These are phyloP conservation scores for Lepus townsendii DNA, from an alignment of 2,797 vertebrate genomes.

Conservation along the genomic window DNA sequence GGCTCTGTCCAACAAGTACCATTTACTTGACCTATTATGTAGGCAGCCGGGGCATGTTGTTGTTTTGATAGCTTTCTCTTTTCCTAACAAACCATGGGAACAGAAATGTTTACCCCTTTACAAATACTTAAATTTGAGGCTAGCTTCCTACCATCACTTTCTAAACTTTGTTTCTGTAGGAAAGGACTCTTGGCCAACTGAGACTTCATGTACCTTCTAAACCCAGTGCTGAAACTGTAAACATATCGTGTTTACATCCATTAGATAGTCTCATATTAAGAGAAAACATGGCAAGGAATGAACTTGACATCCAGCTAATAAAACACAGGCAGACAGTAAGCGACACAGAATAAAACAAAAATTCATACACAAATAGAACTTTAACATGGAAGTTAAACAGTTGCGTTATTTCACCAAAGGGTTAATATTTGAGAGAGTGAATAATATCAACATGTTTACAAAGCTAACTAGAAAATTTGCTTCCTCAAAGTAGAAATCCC, in stretches of 20 bases:
- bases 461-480: conserved; percentile 52
- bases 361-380: conserved; percentile 31
- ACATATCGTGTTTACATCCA: not conserved
- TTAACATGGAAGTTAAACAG: conserved; percentile 51
- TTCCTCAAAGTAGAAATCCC: conserved; percentile 53
- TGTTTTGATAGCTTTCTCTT: conserved; percentile 81
- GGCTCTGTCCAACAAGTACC: conserved; percentile 83
- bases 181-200: conserved; percentile 63
- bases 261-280: not conserved
- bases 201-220: conserved; percentile 81
- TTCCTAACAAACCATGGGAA: conserved; percentile 52
- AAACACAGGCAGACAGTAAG: conserved; percentile 19
- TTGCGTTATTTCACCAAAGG: conserved; percentile 59
- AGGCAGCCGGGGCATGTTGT: conserved; percentile 60
- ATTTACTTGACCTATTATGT: conserved; percentile 85
- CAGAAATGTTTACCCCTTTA: conserved; percentile 60
- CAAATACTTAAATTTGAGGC: conserved; percentile 55
- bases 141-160: conserved; percentile 71
- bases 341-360: conserved; percentile 30
- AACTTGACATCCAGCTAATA: not conserved
- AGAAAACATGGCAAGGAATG: not conserved
- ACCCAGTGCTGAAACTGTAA: not conserved
- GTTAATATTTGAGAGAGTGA: conserved; percentile 59
- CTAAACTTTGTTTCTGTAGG: conserved; percentile 80
- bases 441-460: conserved; percentile 14